phyloP scores from a whole-genome alignment of 2,113 vertebrate species.

The Azemiops feae region DNA sequence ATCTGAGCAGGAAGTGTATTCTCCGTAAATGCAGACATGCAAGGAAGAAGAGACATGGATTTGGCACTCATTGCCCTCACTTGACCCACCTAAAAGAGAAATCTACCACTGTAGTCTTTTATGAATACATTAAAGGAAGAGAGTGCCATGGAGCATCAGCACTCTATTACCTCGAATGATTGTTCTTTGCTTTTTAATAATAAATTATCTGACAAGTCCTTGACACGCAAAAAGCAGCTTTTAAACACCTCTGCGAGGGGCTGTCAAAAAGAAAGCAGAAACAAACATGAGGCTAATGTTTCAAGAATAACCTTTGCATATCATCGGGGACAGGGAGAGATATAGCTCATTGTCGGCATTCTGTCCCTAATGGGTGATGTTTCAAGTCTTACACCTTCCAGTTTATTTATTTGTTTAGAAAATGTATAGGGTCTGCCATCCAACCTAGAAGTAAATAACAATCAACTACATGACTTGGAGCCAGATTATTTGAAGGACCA shows the following conservation, averaged over 20 bases:
- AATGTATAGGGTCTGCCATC: background rate
- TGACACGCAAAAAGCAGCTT: slow-evolving; percentile 41
- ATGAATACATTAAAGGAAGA: slow-evolving; percentile 72
- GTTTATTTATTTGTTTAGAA: background rate
- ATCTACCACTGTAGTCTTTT: slow-evolving; percentile 72
- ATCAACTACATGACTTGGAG: background rate
- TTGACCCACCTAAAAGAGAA: slow-evolving; percentile 81
- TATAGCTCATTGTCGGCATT: background rate
- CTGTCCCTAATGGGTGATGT: background rate
- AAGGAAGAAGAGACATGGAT: slow-evolving; percentile 72
- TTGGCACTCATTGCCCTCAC: slow-evolving; percentile 77
- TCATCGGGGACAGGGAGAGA: background rate
- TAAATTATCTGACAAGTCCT: slow-evolving; percentile 31
- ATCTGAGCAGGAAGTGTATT: slow-evolving; percentile 70
- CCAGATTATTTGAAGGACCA: too few species aligned
- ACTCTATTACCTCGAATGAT: slow-evolving; percentile 40
- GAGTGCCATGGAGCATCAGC: slow-evolving; percentile 32
- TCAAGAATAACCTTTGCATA: background rate
- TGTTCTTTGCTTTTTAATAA: slow-evolving; percentile 52
- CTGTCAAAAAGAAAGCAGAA: background rate
- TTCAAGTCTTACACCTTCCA: background rate
- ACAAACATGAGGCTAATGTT: background rate
- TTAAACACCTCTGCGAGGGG: background rate
- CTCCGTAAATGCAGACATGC: slow-evolving; percentile 68
- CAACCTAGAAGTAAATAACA: background rate